Conservation (phyloP, 2,888 invertebrate genomes). For the Leptopterna dolabrata region DNA sequence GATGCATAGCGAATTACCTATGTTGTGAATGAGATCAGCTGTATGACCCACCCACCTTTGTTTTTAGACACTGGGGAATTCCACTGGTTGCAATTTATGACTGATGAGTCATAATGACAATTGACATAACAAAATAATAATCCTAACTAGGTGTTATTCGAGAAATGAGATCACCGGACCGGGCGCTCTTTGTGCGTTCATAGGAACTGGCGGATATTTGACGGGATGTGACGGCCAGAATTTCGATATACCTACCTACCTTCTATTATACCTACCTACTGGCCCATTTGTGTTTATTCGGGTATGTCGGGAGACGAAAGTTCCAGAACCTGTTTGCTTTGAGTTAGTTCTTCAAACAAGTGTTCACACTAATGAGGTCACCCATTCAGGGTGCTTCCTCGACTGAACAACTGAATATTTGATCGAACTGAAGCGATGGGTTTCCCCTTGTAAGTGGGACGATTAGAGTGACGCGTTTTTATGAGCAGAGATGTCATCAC, state of each 20-base stretch:
- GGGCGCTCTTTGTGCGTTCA: background rate
- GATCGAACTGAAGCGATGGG: background rate
- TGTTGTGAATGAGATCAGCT: too few relatives aligned
- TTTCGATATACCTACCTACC: background rate
- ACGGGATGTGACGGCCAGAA: background rate
- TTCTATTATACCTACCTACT: background rate
- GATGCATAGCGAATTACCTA: too few relatives aligned
- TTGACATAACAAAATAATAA: background rate
- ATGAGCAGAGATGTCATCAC: too few relatives aligned
- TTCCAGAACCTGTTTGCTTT: background rate
- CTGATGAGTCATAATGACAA: too few relatives aligned
- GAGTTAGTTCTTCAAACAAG: background rate
- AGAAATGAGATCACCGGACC: background rate
- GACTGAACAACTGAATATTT: background rate
- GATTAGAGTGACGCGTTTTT: background rate
- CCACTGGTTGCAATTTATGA: background rate
- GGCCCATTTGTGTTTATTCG: background rate
- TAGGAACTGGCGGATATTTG: background rate
- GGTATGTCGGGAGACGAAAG: background rate
- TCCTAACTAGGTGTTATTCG: background rate
- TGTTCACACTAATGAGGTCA: background rate
- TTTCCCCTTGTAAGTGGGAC: background rate
- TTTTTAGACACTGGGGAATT: too few relatives aligned
- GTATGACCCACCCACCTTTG: too few relatives aligned
- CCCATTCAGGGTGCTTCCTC: background rate